These are phyloP conservation scores for Chloebia gouldiae DNA, from an alignment of 2,113 vertebrate species.

Conservation along the genomic window DNA sequence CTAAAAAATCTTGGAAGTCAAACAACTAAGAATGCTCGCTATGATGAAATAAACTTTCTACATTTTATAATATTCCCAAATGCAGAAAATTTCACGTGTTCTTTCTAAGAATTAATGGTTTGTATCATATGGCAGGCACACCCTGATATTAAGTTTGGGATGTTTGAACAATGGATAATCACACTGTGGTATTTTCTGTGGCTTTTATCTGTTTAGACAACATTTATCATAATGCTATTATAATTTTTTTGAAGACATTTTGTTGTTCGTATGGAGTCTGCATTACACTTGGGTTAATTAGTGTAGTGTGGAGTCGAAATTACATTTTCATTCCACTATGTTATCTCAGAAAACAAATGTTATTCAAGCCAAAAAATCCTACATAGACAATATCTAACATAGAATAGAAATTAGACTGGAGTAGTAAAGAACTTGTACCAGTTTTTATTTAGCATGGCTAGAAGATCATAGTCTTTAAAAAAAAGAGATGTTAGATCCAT, in stretches of 20 bases:
- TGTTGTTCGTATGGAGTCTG: neutral
- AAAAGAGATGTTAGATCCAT: neutral
- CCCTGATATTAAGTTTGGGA: neutral
- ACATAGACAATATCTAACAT: neutral
- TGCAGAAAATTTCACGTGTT: neutral
- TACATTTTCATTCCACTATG: neutral
- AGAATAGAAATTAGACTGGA: neutral
- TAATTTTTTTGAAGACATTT: slow-evolving; percentile 18
- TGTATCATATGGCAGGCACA: neutral
- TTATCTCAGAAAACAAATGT: neutral
- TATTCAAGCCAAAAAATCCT: neutral
- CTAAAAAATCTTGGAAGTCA: neutral
- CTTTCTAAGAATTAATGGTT: neutral
- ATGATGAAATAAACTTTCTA: neutral
- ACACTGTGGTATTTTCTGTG: neutral
- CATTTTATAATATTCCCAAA: neutral
- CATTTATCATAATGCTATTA: neutral
- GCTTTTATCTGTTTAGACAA: slow-evolving; percentile 1
- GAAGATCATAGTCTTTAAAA: neutral
- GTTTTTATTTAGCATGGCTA: neutral
- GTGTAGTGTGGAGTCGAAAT: neutral
- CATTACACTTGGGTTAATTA: neutral
- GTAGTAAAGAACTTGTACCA: neutral
- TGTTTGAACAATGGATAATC: neutral
- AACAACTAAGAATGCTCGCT: neutral